A percentile compares a stretch with the other conserved stretches of the same genome.
Conservation (phyloP, 2,113 vertebrate species). For the Synchiropus splendidus region DNA sequence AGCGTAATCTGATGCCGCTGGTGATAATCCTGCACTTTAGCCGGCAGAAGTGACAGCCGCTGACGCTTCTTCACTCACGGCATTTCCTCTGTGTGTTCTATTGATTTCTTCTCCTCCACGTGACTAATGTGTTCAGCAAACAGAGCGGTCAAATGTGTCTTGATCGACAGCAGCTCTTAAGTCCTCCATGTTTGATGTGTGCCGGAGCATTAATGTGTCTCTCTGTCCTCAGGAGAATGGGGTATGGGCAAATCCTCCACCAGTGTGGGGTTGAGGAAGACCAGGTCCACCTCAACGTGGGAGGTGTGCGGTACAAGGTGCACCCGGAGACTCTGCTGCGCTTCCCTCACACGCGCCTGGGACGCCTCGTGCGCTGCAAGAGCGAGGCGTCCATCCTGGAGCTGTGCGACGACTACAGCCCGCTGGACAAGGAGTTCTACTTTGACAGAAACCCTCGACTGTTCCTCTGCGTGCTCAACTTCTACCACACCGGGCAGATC, state of each 20-base stretch:
- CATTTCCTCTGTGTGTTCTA: constrained; percentile 44
- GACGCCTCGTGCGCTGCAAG: constrained; percentile 78
- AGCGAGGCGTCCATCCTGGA: constrained; percentile 90
- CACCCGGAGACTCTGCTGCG: constrained; percentile 77
- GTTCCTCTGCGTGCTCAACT: constrained; percentile 90
- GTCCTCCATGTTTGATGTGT: not conserved
- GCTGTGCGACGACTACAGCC: constrained; percentile 91
- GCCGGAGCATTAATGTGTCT: constrained; percentile 2
- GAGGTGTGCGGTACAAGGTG: constrained; percentile 83
- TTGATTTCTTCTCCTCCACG: constrained; percentile 35
- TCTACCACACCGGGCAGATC: constrained; percentile 90
- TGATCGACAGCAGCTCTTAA: not conserved
- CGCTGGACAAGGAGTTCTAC: constrained; percentile 86
- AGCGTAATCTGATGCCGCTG: constrained; percentile 26
- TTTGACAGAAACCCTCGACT: constrained; percentile 91
- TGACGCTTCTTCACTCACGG: constrained; percentile 20
- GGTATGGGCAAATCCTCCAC: constrained; percentile 90
- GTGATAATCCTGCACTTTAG: constrained; percentile 20
- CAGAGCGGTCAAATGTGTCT: constrained; percentile 24
- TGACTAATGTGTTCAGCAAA: constrained; percentile 39
- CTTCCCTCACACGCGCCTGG: constrained; percentile 89
- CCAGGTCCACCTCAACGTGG: constrained; percentile 89
- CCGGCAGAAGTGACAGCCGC: constrained; percentile 35
- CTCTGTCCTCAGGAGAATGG: constrained; percentile 76
- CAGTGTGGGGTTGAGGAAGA: constrained; percentile 72